Evolutionary conservation across 2,888 invertebrate genomes (phyloP).

Genomic region (Diarsia mendica): DNA sequence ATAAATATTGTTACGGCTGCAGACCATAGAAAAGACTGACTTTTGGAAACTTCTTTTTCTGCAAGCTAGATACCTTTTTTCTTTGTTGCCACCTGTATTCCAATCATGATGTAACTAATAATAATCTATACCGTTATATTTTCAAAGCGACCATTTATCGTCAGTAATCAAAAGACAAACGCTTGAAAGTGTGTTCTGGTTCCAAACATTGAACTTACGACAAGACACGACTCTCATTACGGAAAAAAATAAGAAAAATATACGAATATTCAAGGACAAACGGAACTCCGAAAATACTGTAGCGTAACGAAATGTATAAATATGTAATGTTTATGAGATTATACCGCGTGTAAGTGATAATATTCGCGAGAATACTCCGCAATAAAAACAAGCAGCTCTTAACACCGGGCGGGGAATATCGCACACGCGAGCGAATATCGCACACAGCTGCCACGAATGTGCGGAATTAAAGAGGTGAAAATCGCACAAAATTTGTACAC

Average conservation of each 20-base stretch:
- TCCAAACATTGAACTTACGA: not conserved
- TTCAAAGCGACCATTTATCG: not conserved
- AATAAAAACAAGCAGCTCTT: conserved; percentile 44
- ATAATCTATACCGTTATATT: not conserved
- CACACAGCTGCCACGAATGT: conserved; percentile 23
- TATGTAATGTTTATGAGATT: conserved; percentile 56
- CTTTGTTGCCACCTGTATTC: not conserved
- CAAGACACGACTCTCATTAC: not conserved
- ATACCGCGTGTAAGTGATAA: conserved; percentile 54
- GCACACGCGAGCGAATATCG: conserved; percentile 3
- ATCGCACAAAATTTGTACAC: conserved; percentile 12
- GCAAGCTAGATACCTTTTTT: not conserved
- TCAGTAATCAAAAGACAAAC: not conserved
- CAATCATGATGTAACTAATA: not conserved
- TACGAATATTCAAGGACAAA: conserved; percentile 12
- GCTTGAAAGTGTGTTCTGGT: not conserved
- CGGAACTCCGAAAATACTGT: conserved; percentile 20
- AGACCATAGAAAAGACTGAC: not conserved
- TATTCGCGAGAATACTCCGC: conserved; percentile 46
- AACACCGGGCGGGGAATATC: conserved; percentile 7
- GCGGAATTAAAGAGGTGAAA: conserved; percentile 31
- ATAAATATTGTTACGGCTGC: not conserved
- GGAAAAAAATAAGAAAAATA: conserved; percentile 12
- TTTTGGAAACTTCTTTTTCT: not conserved
- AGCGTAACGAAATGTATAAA: conserved; percentile 41